A percentile compares a stretch with the other conserved stretches of the same genome.
Evolutionary conservation across 2,888 invertebrate genomes (phyloP).

Genomic region (Villa cingulata): DNA sequence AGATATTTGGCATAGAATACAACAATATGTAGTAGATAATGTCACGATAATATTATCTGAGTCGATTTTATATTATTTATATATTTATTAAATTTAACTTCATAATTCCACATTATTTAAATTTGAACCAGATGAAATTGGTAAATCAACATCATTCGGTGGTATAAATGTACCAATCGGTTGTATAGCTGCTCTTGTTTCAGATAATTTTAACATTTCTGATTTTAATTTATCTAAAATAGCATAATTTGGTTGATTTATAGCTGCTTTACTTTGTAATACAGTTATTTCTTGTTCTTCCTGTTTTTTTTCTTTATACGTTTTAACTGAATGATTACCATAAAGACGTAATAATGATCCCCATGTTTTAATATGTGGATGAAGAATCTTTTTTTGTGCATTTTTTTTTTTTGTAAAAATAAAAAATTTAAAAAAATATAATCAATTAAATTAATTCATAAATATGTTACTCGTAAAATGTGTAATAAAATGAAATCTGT

Average conservation of each 20-base stretch:
- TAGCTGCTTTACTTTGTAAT: conserved; percentile 74
- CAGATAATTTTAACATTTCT: conserved; percentile 67
- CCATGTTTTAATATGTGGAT: conserved; percentile 91
- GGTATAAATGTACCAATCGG: conserved; percentile 54
- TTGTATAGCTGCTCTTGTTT: conserved; percentile 45
- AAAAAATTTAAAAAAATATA: conserved; percentile 12
- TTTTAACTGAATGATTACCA: conserved; percentile 80
- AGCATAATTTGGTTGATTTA: conserved; percentile 83
- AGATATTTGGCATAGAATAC: no score
- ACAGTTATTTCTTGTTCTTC: conserved; percentile 87
- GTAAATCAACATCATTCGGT: conserved; percentile 46
- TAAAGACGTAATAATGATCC: conserved; percentile 87
- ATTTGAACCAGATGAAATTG: conserved; percentile 60
- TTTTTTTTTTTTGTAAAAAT: no score
- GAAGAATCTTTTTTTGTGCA: conserved; percentile 77
- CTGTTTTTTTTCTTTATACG: conserved; percentile 81
- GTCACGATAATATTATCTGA: no score
- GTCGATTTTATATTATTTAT: no score
- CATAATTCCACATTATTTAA: conserved; percentile 65
- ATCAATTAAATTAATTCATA: not conserved
- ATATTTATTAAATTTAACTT: no score
- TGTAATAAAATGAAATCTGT: no score
- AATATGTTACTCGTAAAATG: no score
- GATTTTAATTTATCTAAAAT: conserved; percentile 70
- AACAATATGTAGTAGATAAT: no score